Evolutionary conservation across 2,113 vertebrate genomes (phyloP).

Genomic region (Corythoichthys intestinalis): DNA sequence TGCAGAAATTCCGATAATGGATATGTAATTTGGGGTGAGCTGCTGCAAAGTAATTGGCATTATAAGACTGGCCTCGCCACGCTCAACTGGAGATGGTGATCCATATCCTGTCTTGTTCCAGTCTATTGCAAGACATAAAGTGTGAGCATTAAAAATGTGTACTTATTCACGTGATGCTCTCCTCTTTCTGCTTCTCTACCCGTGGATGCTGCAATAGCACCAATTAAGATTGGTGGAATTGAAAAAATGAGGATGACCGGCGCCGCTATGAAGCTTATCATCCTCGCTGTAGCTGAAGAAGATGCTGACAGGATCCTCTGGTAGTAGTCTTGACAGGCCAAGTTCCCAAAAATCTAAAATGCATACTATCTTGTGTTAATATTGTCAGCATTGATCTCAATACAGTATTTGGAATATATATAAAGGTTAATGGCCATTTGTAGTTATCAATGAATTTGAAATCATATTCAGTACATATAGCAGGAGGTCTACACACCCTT

Average conservation of each 20-base stretch:
- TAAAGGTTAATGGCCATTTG: no score
- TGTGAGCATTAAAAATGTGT: neutral
- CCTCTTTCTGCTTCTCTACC: constrained; percentile 41
- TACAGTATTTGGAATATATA: no score
- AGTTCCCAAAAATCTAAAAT: constrained; percentile 65
- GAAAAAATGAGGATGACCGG: constrained; percentile 55
- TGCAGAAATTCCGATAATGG: constrained; percentile 46
- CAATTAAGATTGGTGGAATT: constrained; percentile 71
- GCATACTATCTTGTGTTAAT: neutral
- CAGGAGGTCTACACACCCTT: no score
- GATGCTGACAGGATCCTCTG: constrained; percentile 72
- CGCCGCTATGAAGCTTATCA: constrained; percentile 67
- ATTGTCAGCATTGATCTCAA: neutral
- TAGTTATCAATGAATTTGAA: no score
- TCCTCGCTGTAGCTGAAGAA: constrained; percentile 55
- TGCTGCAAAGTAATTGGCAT: constrained; percentile 45
- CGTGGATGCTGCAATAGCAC: constrained; percentile 75
- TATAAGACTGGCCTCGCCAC: constrained; percentile 30
- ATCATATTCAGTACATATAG: no score
- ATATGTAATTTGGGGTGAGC: constrained; percentile 45
- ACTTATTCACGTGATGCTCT: neutral
- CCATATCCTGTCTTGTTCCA: constrained; percentile 53
- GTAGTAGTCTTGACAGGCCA: constrained; percentile 75
- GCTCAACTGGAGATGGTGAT: constrained; percentile 33
- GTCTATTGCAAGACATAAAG: constrained; percentile 30